Percentiles rank a stretch among this genome's conserved stretches.
These are phyloP conservation scores for Notolabrus celidotus DNA, from an alignment of 2,797 vertebrate species.

Conservation along the genomic window DNA sequence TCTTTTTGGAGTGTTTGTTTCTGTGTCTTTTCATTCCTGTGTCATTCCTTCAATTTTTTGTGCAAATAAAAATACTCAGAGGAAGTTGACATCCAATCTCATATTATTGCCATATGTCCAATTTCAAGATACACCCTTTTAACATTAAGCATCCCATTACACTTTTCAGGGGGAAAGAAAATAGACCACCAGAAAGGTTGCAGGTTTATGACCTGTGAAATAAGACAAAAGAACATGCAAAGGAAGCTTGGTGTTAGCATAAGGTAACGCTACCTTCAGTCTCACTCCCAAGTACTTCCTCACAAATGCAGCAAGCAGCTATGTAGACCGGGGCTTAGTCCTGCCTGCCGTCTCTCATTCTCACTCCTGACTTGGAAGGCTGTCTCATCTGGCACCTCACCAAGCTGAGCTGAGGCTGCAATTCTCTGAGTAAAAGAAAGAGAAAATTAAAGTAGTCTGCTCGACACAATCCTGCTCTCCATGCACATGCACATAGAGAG, in stretches of 20 bases:
- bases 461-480: slow-evolving; percentile 56
- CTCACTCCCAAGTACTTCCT: slow-evolving; percentile 44
- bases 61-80: too few relatives aligned
- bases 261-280: slow-evolving; percentile 41
- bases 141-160: slow-evolving; percentile 29
- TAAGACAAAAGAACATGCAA: slow-evolving; percentile 51
- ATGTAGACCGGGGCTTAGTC: slow-evolving; percentile 39
- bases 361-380: slow-evolving; percentile 33
- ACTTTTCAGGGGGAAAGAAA: slow-evolving; percentile 28
- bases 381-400: slow-evolving; percentile 52
- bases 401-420: slow-evolving; percentile 50
- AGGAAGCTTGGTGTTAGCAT: slow-evolving; percentile 48
- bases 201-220: slow-evolving; percentile 59
- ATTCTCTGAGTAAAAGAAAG: slow-evolving; percentile 60
- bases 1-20: background rate
- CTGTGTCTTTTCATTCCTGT: slow-evolving; percentile 22
- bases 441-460: slow-evolving; percentile 64
- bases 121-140: slow-evolving; percentile 34
- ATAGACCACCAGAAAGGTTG: slow-evolving; percentile 23
- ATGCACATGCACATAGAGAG: slow-evolving; percentile 44
- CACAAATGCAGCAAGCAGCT: slow-evolving; percentile 62
- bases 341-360: slow-evolving; percentile 26
- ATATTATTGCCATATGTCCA: slow-evolving; percentile 17
- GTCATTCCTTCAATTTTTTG: background rate
- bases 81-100: slow-evolving; percentile 4